Percentiles rank a stretch among this genome's conserved stretches.
phyloP scores from a whole-genome alignment of 2,888 invertebrate species.

The Diadromus collaris region DNA sequence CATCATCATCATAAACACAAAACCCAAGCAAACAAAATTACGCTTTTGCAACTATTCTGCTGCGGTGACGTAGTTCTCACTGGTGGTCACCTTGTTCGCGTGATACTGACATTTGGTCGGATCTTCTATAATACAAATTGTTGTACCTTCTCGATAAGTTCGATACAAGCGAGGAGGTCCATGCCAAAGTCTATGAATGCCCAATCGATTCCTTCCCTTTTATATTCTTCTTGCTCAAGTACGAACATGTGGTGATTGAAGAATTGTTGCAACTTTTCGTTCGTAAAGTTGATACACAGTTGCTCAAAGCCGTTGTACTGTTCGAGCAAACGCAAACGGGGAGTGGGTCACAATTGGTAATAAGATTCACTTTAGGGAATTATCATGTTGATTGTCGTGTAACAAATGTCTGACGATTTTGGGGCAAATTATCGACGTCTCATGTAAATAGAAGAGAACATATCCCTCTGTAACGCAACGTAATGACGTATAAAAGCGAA shows the following conservation, averaged over 20 bases:
- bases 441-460: background rate
- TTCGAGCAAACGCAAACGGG: constrained; percentile 66
- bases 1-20: constrained; percentile 44
- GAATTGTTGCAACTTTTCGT: constrained; percentile 98
- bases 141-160: constrained; percentile 95
- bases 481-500: constrained; percentile 32
- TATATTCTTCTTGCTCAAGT: constrained; percentile 98
- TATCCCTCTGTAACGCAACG: constrained; percentile 30
- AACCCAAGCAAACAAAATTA: constrained; percentile 47
- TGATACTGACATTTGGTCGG: constrained; percentile 15
- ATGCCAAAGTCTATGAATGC: constrained; percentile 98
- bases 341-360: constrained; percentile 37
- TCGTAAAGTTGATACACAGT: constrained; percentile 99
- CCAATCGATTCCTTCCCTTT: constrained; percentile 97
- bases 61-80: constrained; percentile 41
- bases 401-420: constrained; percentile 25
- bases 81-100: constrained; percentile 30
- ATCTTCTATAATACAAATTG: constrained; percentile 19
- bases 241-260: constrained; percentile 99
- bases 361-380: background rate
- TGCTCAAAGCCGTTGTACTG: constrained; percentile 98
- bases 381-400: constrained; percentile 35
- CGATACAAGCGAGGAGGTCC: constrained; percentile 97
- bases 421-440: background rate
- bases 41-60: constrained; percentile 6